Evolutionary conservation across 2,797 vertebrate species (phyloP).

Genomic region (Ceyx erithaca): DNA sequence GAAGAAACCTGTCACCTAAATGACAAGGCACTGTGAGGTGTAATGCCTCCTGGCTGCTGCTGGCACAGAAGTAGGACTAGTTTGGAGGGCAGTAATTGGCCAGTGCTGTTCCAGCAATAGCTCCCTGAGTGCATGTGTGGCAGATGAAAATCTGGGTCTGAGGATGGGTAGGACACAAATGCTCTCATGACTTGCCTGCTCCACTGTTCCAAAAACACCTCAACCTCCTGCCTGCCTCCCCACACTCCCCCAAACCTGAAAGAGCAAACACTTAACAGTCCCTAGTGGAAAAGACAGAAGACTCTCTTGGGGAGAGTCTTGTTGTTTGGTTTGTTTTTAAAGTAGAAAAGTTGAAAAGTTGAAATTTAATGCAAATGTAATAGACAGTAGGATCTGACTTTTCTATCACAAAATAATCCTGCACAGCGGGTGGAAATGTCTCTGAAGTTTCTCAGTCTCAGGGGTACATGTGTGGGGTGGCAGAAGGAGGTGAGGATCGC

Average conservation of each 20-base stretch:
- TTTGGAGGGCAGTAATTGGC: neutral
- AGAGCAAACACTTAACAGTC: neutral
- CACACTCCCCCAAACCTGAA: neutral
- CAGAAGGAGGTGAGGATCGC: rapidly evolving
- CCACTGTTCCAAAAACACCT: neutral
- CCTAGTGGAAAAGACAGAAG: neutral
- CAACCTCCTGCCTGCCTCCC: neutral
- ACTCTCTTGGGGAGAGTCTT: neutral
- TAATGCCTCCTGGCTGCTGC: neutral
- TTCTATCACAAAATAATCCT: neutral
- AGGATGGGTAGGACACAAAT: neutral
- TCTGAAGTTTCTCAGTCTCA: neutral
- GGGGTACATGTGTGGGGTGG: neutral
- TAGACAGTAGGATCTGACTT: rapidly evolving
- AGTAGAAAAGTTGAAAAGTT: neutral
- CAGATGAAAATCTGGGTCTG: neutral
- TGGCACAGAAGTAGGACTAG: neutral
- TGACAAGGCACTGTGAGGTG: neutral
- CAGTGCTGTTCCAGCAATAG: neutral
- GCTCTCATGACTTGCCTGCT: neutral
- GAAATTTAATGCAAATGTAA: neutral
- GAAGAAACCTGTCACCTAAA: neutral
- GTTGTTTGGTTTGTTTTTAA: neutral
- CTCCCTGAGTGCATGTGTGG: rapidly evolving
- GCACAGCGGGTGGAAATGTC: rapidly evolving